A percentile compares a stretch with the other conserved stretches of the same genome.
Evolutionary conservation across 2,888 invertebrate species (phyloP).

Genomic region (Hydroisotoma schaefferi): DNA sequence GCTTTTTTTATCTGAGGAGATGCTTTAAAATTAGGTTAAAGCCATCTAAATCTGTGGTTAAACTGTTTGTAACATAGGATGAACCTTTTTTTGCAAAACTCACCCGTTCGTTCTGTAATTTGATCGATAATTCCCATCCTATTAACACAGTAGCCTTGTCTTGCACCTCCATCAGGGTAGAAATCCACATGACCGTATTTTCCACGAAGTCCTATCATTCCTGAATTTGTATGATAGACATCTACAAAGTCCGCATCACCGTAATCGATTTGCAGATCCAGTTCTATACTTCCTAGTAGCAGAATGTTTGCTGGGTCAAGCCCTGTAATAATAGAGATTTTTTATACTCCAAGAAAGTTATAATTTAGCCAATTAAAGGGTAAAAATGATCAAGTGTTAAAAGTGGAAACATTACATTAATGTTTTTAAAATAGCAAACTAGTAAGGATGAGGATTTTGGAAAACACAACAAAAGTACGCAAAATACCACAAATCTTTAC

Average conservation of each 20-base stretch:
- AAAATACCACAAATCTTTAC: no score
- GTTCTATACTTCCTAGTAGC: background rate
- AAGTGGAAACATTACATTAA: background rate
- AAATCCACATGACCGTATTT: background rate
- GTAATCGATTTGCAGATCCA: background rate
- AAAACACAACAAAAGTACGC: background rate
- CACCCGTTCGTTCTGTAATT: background rate
- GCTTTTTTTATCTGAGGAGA: no score
- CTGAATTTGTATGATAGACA: background rate
- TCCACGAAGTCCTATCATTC: background rate
- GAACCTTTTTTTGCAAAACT: no score
- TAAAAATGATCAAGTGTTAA: background rate
- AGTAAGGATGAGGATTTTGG: background rate
- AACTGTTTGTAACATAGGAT: no score
- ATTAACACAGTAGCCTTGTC: background rate
- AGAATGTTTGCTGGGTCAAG: background rate
- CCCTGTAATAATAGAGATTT: background rate
- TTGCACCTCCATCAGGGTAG: background rate
- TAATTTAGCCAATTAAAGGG: no score
- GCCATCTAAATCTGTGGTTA: no score
- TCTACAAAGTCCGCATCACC: background rate
- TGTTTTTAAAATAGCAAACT: background rate
- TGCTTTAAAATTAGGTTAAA: no score
- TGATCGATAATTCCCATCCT: background rate
- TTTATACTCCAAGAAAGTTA: no score